Evolutionary conservation across 2,888 invertebrate genomes (phyloP), one percentile per base, ranked within the genome.

Genomic region (Hypomecis atomaria): DNA sequence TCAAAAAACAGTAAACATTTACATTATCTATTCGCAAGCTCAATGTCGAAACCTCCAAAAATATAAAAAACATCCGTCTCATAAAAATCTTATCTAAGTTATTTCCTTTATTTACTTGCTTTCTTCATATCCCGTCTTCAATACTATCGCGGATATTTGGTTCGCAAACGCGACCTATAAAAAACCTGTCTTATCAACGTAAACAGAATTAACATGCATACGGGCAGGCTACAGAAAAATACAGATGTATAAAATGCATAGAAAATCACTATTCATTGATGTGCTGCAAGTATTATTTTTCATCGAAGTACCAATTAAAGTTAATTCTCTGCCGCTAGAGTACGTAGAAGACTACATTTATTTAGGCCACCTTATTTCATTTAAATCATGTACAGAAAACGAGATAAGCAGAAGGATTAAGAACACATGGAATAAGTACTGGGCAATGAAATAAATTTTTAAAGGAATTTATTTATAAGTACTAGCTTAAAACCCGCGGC

Each of bases 161-260:
- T 66, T 66, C 59, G 66, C 67, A 68, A 68, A 71, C 68, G 66
- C 61, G 61, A 66, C 72, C 70, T 59, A 70, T 52, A 65, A 66
- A 67, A 47, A 64, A 54, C 44, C 44, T 13, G 63, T 34, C 52
- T 65, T 60, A 65, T 65, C 65, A 57, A 38, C 34, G 52, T 57
- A 53, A 57, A 60, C 47, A 66, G 60, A 52, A 68, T 71, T 70
- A 66, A 48, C 65, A 65, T 67, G 38, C 49, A 71, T 71, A 62
- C 70, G 71, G 71, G 71, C 57, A 23, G 10, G n/a, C 0, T 10
- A 38, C 47, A 38, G 47, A 56, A 33, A 38, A 47, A 38, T 6
- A 6, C 47, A 56, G 56, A 47, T 38, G 47, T 23, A 33, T 7
- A 56, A 56, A 0, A n/a, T 8, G 1, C 5, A 11, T 4, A 23